These are phyloP conservation scores for Telmatherina bonti DNA, from an alignment of 2,797 vertebrate genomes.

Conservation along the genomic window DNA sequence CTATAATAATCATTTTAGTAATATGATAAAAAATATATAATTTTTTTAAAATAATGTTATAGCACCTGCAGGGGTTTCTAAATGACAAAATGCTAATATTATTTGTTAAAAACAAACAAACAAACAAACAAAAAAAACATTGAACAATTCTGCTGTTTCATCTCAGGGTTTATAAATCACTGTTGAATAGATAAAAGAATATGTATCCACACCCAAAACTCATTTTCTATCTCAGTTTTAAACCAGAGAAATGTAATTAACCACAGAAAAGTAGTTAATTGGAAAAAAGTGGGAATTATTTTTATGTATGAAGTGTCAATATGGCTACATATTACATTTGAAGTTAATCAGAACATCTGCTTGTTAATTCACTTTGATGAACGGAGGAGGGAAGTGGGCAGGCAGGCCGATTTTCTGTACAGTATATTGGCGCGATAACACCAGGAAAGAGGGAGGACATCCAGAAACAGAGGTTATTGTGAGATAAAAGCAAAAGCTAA, in stretches of 20 bases:
- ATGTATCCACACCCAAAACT: conserved; percentile 63
- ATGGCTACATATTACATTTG: conserved; percentile 61
- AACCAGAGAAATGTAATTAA: conserved; percentile 74
- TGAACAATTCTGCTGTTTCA: conserved; percentile 57
- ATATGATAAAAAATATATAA: not conserved
- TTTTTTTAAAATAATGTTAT: not conserved
- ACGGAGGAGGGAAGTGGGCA: conserved; percentile 6
- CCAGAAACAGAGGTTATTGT: conserved; percentile 1
- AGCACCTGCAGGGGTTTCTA: conserved; percentile 21
- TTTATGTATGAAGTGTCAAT: conserved; percentile 64
- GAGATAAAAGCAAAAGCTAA: not conserved
- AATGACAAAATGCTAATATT: conserved; percentile 8
- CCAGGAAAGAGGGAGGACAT: not conserved
- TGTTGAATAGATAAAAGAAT: conserved; percentile 59
- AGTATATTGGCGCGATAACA: conserved; percentile 36
- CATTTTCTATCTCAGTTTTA: conserved; percentile 59
- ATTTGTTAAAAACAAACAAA: conserved; percentile 29
- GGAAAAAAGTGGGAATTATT: conserved; percentile 63
- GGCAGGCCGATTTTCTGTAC: conserved; percentile 23
- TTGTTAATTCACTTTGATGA: conserved; percentile 74
- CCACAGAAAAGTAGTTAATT: conserved; percentile 74
- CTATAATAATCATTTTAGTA: not conserved
- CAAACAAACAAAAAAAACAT: conserved; percentile 37
- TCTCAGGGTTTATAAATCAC: conserved; percentile 67
- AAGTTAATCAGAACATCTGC: conserved; percentile 67